These are phyloP conservation scores for Holothuria leucospilota DNA, from an alignment of 53 echinoderm and acorn worm genomes.

Conservation along the genomic window DNA sequence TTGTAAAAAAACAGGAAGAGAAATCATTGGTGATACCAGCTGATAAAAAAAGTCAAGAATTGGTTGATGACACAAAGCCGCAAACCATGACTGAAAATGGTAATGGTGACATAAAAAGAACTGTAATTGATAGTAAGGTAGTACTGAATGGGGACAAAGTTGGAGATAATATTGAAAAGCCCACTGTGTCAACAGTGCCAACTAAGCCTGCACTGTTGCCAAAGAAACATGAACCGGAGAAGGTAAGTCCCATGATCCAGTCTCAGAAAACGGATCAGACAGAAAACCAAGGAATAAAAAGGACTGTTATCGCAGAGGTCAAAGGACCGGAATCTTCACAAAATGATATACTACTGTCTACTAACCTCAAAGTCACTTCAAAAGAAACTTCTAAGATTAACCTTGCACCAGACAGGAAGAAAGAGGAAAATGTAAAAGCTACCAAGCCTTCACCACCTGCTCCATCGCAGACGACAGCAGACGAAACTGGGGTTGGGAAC, in stretches of 20 bases:
- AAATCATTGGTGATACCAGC: not conserved
- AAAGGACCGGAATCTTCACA: too few relatives aligned
- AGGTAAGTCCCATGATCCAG: not conserved
- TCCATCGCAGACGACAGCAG: not conserved
- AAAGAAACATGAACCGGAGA: not conserved
- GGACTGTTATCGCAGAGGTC: not conserved
- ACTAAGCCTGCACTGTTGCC: not conserved
- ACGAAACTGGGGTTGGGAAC: not conserved
- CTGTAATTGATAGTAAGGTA: not conserved
- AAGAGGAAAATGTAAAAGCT: not conserved
- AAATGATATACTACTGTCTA: too few relatives aligned
- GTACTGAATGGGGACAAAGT: too few relatives aligned
- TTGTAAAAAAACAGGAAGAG: not conserved
- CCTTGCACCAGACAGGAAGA: not conserved
- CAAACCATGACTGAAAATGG: not conserved
- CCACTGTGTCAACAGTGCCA: too few relatives aligned
- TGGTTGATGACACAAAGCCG: not conserved
- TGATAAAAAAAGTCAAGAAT: not conserved
- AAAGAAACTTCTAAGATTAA: not conserved
- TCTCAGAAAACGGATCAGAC: not conserved
- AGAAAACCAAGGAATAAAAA: not conserved
- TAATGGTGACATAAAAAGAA: conserved; percentile 15
- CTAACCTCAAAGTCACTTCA: too few relatives aligned
- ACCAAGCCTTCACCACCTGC: not conserved
- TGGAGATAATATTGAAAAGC: too few relatives aligned